These are phyloP conservation scores for Ginglymostoma cirratum DNA, from an alignment of 2,113 vertebrate species.

Conservation along the genomic window DNA sequence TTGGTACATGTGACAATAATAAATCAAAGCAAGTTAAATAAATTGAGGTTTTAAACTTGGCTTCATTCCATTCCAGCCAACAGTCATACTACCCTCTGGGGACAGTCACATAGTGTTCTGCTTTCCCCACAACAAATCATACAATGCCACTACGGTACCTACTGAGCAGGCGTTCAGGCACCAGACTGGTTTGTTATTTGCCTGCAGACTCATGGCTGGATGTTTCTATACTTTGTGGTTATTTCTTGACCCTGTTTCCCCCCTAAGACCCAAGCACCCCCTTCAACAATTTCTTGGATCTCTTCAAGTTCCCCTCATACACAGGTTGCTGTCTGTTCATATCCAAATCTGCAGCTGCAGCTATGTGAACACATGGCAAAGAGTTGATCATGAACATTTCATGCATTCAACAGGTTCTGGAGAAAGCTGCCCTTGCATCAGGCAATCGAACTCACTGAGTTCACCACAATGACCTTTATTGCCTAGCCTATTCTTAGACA, in stretches of 20 bases:
- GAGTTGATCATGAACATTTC: background rate
- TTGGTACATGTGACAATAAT: too few relatives aligned
- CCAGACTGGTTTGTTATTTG: background rate
- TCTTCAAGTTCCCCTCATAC: background rate
- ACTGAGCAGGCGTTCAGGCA: background rate
- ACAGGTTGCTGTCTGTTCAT: background rate
- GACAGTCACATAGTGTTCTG: background rate
- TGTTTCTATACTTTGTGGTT: background rate
- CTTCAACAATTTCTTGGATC: background rate
- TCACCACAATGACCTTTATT: background rate
- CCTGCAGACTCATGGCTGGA: background rate
- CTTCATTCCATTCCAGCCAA: background rate
- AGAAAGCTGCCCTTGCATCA: background rate
- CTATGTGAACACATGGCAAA: background rate
- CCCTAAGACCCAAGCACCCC: background rate
- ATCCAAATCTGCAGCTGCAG: background rate
- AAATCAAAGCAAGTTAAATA: too few relatives aligned
- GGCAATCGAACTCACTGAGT: background rate
- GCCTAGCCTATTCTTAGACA: background rate
- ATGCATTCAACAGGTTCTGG: background rate
- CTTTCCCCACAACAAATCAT: background rate
- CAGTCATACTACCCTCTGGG: background rate
- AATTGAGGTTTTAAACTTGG: background rate
- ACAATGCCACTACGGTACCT: background rate
- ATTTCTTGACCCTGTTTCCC: background rate